phyloP scores from a whole-genome alignment of 2,797 vertebrate species.

The Ceyx erithaca region DNA sequence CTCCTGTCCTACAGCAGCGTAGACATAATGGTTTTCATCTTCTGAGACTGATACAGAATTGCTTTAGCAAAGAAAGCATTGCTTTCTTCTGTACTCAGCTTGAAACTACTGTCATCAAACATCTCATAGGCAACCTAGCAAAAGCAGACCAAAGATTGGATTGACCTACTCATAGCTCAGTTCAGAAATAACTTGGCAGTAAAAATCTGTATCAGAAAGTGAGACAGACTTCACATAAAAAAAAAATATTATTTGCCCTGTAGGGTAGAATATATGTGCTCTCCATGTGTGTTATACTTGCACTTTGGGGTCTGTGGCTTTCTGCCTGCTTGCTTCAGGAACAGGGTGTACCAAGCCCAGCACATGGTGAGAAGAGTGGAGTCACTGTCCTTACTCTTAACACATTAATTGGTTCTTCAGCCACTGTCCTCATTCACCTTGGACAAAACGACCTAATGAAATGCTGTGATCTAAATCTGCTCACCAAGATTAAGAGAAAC shows the following conservation, averaged over 20 bases:
- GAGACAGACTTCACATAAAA: not conserved
- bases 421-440: not conserved
- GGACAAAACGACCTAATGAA: not conserved
- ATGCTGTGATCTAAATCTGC: not conserved
- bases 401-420: not conserved
- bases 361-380: not conserved
- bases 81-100: not conserved
- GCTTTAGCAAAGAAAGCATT: not conserved
- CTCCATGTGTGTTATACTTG: not conserved
- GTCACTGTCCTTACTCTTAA: fast-evolving
- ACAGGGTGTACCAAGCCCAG: no score
- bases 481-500: not conserved
- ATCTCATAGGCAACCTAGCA: not conserved
- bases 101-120: not conserved
- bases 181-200: not conserved
- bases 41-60: not conserved
- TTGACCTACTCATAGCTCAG: not conserved
- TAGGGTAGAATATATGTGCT: not conserved
- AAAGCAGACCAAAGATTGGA: not conserved
- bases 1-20: not conserved
- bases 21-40: not conserved
- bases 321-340: not conserved
- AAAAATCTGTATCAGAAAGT: not conserved
- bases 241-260: not conserved
- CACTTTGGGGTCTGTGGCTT: not conserved